Evolutionary conservation across 2,888 invertebrate genomes (phyloP), one percentile per base, ranked within the genome.

Genomic region (Sinhomidia bicolor): DNA sequence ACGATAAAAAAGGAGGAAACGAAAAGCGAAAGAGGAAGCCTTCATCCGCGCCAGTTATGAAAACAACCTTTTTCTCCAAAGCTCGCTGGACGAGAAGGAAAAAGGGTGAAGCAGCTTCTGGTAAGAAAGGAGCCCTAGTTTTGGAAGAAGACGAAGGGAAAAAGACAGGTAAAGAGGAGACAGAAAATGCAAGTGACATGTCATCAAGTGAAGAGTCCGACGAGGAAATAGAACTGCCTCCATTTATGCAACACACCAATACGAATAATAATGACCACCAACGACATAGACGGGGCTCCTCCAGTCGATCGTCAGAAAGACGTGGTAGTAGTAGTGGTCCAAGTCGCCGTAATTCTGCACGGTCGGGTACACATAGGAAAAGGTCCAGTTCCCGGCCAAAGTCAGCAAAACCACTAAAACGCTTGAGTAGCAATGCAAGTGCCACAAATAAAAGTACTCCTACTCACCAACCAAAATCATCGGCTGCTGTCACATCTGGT

Each of bases 51-150:
- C 78, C 85, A 26, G 29, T 47, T 26, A 9, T 88, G 36, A 84
- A 88, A 65, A 89, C 86, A 60, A 85, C 90, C 12, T 90, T 90
- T 29, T 88, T 88, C 32, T 90, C 88, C 10, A 85, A 84, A 26
- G 68, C 68, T 10, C 78, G 74, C 3, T 90, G 89, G 89, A 76
- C 62, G 57, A 57, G 86, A 74, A 88, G 54, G 62, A 84, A 84
- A 29, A 83, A 86, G 36, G 41, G 41, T 23, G 60, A 81, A 14
- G 57, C 32, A 23, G 20, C 20, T 14, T 12, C 4, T 10, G 17
- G 54, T 14, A 44, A 54, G 32, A 80, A 51, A 26, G 62, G 62
- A 14, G 14, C 9, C 3, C 29, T 6, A 7, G 10, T 29, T 12
- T 44, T 41, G 41, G 71, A 85, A 29, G 17, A 54, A 36, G 1